phyloP scores from a whole-genome alignment of 2,113 vertebrate genomes.

The Tychaedon coryphoeus region DNA sequence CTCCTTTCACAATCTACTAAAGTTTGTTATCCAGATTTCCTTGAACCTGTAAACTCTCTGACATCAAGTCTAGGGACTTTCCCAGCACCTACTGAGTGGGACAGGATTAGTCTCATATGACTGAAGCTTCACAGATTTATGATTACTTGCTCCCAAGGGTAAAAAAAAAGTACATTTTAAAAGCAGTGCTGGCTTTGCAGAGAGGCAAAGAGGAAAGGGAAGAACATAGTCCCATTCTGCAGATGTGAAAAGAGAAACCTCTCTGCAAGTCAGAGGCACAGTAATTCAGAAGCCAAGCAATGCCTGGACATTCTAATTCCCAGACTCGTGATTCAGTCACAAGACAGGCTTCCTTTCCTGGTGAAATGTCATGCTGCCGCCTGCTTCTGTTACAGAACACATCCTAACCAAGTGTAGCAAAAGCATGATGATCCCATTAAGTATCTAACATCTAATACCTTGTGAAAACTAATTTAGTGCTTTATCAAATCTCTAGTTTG shows the following conservation, averaged over 20 bases:
- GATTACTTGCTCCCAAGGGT: background rate
- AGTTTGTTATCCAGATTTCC: background rate
- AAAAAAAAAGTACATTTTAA: background rate
- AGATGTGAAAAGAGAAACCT: background rate
- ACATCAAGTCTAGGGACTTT: background rate
- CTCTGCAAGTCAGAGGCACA: background rate
- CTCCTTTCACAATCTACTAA: background rate
- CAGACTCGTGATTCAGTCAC: conserved; percentile 36
- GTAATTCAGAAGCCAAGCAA: background rate
- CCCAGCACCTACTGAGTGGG: background rate
- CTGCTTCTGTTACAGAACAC: background rate
- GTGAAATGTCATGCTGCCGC: conserved; percentile 29
- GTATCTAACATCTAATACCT: conserved; percentile 29
- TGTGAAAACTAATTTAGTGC: conserved; percentile 45
- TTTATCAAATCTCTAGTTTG: conserved; percentile 70
- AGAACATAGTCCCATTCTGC: background rate
- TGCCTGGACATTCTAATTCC: conserved; percentile 7
- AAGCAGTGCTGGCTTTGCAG: background rate
- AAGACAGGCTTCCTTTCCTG: conserved; percentile 18
- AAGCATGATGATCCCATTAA: conserved; percentile 58
- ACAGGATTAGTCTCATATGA: background rate
- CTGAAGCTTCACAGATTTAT: background rate
- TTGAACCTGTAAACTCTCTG: background rate
- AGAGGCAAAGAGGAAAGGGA: background rate
- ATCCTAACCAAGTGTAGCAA: conserved; percentile 48